These are phyloP conservation scores for Daphoenositta chrysoptera DNA, from an alignment of 2,113 vertebrate genomes.

Conservation along the genomic window DNA sequence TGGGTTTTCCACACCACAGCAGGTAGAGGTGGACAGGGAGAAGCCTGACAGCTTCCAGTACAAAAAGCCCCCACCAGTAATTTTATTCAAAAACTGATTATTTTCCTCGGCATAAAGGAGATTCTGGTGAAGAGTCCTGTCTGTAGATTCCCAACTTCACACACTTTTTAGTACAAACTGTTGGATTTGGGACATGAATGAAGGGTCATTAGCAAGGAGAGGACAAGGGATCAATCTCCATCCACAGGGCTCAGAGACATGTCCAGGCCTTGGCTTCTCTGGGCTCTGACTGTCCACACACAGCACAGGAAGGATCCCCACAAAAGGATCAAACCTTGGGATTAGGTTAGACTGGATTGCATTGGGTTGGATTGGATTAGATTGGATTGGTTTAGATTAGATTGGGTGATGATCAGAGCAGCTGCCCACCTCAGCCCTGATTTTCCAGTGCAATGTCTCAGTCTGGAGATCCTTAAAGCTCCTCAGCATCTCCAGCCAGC, in stretches of 20 bases:
- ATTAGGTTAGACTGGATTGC: neutral
- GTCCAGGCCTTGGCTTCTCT: neutral
- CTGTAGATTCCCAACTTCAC: neutral
- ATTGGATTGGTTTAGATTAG: neutral
- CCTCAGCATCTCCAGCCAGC: neutral
- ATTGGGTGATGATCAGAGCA: neutral
- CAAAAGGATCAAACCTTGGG: neutral
- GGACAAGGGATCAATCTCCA: neutral
- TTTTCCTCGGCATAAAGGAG: neutral
- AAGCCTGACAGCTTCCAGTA: neutral
- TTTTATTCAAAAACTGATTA: neutral
- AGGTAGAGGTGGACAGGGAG: neutral
- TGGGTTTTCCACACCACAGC: accelerated
- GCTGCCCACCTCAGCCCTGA: neutral
- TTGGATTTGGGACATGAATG: accelerated
- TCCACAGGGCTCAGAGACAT: neutral
- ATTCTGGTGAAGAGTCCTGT: neutral
- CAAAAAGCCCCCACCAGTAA: neutral
- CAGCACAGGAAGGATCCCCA: neutral
- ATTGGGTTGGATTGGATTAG: neutral
- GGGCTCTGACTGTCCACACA: neutral
- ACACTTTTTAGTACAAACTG: neutral
- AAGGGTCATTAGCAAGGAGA: neutral
- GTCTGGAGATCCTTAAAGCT: neutral
- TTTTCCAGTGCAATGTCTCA: accelerated